A percentile compares a stretch with the other conserved stretches of the same genome.
These are phyloP conservation scores for Protaetia brevitarsis DNA, from an alignment of 1,140 invertebrate species.

Conservation along the genomic window DNA sequence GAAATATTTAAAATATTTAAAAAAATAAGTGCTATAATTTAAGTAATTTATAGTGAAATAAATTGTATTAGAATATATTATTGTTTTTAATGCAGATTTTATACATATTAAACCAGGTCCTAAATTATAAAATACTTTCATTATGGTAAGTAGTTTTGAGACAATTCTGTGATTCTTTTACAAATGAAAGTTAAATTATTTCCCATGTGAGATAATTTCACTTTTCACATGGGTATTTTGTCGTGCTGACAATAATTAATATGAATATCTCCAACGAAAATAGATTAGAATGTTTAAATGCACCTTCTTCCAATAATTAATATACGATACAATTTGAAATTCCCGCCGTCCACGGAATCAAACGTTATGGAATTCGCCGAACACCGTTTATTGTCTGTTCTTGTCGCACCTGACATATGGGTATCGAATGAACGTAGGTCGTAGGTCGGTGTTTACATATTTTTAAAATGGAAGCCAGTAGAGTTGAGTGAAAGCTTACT, in stretches of 20 bases:
- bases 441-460: conserved; percentile 2
- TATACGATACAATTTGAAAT: neutral
- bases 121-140: neutral
- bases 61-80: neutral
- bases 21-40: conserved; percentile 50
- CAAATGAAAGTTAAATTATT: conserved; percentile 6
- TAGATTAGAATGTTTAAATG: neutral
- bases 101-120: neutral
- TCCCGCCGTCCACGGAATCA: neutral
- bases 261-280: too few relatives aligned
- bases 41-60: neutral
- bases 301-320: neutral
- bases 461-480: conserved; percentile 22
- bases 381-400: conserved; percentile 16
- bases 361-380: neutral
- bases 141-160: conserved; percentile 10
- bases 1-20: conserved; percentile 73
- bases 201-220: neutral
- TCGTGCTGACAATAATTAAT: neutral
- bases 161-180: conserved; percentile 17
- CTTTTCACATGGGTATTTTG: neutral
- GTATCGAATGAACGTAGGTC: conserved; percentile 8
- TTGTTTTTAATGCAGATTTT: neutral
- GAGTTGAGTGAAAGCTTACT: conserved; percentile 28
- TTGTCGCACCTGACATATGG: neutral